Evolutionary conservation across 2,113 vertebrate genomes (phyloP).

Genomic region (Labrus mixtus): DNA sequence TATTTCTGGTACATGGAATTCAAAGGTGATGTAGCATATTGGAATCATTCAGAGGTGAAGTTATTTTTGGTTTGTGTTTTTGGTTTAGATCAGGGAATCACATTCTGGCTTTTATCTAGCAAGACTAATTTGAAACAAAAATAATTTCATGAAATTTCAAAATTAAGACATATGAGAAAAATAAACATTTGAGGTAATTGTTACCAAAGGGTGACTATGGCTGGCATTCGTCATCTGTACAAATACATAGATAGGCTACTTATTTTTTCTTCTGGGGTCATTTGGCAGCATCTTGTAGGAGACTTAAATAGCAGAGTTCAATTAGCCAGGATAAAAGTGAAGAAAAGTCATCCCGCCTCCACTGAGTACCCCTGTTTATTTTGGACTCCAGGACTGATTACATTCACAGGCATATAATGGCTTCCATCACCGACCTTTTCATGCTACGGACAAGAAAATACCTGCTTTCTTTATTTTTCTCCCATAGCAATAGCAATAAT

Average conservation of each 20-base stretch:
- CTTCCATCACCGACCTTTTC: conserved; percentile 57
- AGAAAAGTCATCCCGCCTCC: conserved; percentile 36
- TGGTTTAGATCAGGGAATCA: conserved; percentile 1
- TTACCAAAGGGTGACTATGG: not conserved
- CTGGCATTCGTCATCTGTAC: not conserved
- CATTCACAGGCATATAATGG: conserved; percentile 56
- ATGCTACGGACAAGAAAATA: conserved; percentile 45
- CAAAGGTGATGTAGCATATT: not conserved
- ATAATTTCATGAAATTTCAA: not conserved
- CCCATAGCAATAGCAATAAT: conserved; percentile 6
- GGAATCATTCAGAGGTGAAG: not conserved
- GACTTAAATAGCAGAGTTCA: conserved; percentile 38
- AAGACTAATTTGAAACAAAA: not conserved
- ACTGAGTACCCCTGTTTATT: conserved; percentile 54
- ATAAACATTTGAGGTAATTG: not conserved
- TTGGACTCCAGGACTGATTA: conserved; percentile 58
- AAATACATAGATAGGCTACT: not conserved
- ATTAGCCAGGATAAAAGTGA: conserved; percentile 53
- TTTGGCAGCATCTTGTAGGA: conserved; percentile 10
- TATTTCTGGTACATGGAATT: not conserved
- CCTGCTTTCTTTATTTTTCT: conserved; percentile 29
- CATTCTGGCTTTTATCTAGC: not conserved
- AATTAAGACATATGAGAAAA: not conserved
- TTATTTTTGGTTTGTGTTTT: not conserved
- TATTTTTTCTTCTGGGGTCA: conserved; percentile 6